Percentiles rank a stretch among this genome's conserved stretches.
These are phyloP conservation scores for Aphis gossypii DNA, from an alignment of 1,140 invertebrate species.

Conservation along the genomic window DNA sequence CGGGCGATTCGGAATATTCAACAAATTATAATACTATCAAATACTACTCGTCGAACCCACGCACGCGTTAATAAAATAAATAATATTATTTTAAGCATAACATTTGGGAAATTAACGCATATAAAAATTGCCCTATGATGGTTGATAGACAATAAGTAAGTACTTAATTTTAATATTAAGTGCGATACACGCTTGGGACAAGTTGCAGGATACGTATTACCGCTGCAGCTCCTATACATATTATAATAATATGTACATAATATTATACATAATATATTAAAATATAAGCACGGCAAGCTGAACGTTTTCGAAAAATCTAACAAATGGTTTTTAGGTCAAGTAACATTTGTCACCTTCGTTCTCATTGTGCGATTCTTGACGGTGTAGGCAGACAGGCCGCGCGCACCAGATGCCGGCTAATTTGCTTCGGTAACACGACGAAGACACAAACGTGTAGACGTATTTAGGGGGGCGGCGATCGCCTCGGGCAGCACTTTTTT, in stretches of 20 bases:
- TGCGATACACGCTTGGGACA: too few relatives aligned
- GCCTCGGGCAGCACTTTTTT: neutral
- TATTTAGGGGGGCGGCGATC: neutral
- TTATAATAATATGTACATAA: neutral
- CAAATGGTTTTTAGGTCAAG: conserved; percentile 47
- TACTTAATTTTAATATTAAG: too few relatives aligned
- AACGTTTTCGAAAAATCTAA: conserved; percentile 34
- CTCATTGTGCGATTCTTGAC: neutral
- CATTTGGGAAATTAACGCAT: neutral
- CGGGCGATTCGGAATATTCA: neutral
- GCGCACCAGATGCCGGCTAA: conserved; percentile 2
- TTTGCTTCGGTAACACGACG: neutral
- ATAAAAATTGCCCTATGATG: neutral
- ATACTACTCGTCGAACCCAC: neutral
- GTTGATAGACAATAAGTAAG: neutral
- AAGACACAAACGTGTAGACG: neutral
- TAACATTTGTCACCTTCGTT: conserved; percentile 42
- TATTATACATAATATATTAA: neutral
- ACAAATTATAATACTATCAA: neutral
- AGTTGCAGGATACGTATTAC: neutral
- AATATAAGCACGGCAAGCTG: neutral
- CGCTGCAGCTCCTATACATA: neutral
- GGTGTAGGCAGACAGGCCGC: conserved; percentile 35
- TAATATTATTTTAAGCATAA: neutral
- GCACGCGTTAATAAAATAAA: neutral